Evolutionary conservation across 2,797 vertebrate species (phyloP), one percentile per base, ranked within the genome.

Genomic region (Lophius americanus): DNA sequence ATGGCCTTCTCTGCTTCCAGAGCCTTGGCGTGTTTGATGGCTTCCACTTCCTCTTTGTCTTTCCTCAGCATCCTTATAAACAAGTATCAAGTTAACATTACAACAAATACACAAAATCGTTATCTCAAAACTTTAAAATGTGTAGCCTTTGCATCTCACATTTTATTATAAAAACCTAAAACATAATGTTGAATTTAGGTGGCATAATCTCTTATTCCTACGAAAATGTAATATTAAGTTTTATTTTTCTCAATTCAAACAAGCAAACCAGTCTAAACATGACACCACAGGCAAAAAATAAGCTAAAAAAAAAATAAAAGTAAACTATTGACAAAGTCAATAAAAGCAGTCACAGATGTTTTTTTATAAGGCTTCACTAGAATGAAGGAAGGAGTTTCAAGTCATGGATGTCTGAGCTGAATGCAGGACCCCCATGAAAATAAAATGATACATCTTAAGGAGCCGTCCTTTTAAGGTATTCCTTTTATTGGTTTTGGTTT

Each of bases 1-100:
- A 99, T 99, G 61, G 97, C 97, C 83, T 98, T 99, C 79, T 99
- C 97, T 4, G 98, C 97, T 75, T 99, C 97, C 76, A 99, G 78
- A 5, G 97, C 97, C 69, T 99, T 99, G 83, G 97, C 97, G 0
- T 98, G 96, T 70, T 99, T 98, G 81, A 99, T 99, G 60, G 97
- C 97, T 85, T 99, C 97, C 0, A 97, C 96, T 78, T 98, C 97
- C 64, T 99, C 97, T 73, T 99, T 99, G 90, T 99, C 97, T 76
- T 98, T 99, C 79, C 96, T 94, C 69, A 99, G 85, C 97, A 99
- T 98, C 92, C 97, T 98, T 86, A 73, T 60, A 66, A 79, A 83
- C 69, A 79, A 11, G 64, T 3, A 44, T 66, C 38, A 60, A 5
- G 52, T 78, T 69, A 54, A 58, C 33, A 75, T 67, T 47, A 50